These are phyloP conservation scores for Procavia capensis DNA, from an alignment of 2,113 vertebrate genomes.

Conservation along the genomic window DNA sequence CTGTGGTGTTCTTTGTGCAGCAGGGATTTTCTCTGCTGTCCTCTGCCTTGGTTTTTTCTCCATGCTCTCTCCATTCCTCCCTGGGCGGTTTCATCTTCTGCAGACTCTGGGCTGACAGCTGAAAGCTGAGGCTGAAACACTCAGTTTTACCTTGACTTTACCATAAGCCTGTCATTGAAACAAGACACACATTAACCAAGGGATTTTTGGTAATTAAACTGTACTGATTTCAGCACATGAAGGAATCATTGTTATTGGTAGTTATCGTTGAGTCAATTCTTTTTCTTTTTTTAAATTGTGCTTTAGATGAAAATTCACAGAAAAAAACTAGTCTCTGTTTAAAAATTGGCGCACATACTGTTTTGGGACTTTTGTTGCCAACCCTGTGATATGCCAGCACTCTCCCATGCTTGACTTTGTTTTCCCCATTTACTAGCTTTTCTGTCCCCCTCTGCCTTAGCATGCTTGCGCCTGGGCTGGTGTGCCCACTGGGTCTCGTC, in stretches of 20 bases:
- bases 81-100: neutral
- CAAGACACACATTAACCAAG: neutral
- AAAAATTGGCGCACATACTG: too few relatives aligned
- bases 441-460: too few relatives aligned
- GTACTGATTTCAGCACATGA: neutral
- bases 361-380: too few relatives aligned
- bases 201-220: neutral
- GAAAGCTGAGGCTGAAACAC: neutral
- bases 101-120: neutral
- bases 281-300: too few relatives aligned
- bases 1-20: neutral
- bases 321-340: too few relatives aligned
- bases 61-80: accelerated
- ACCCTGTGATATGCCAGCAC: too few relatives aligned
- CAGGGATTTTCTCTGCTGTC: neutral
- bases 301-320: too few relatives aligned
- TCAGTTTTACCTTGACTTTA: neutral
- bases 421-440: too few relatives aligned
- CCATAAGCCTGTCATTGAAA: neutral
- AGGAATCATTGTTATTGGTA: neutral
- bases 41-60: accelerated
- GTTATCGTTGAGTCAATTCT: neutral
- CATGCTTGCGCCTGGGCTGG: too few relatives aligned
- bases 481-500: too few relatives aligned
- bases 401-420: too few relatives aligned